Percentiles rank a stretch among this genome's conserved stretches.
Evolutionary conservation across 2,113 vertebrate genomes (phyloP).

Genomic region (Chloroceryle aenea): DNA sequence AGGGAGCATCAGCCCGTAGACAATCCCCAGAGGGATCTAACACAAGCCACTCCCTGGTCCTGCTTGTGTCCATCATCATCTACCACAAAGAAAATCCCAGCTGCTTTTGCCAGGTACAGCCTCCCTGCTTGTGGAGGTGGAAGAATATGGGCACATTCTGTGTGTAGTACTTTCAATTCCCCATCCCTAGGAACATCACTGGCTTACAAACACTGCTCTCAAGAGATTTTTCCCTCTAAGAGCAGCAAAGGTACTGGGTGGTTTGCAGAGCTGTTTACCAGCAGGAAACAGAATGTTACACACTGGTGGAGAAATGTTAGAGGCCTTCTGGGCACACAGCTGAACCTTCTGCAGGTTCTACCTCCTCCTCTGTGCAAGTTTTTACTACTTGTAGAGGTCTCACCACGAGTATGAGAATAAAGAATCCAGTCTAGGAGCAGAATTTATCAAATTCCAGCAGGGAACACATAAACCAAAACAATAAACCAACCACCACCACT

Average conservation of each 20-base stretch:
- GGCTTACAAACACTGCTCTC: background rate
- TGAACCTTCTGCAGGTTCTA: background rate
- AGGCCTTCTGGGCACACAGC: background rate
- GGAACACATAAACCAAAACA: background rate
- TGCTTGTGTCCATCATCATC: background rate
- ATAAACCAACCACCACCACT: background rate
- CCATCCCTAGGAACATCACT: background rate
- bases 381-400: background rate
- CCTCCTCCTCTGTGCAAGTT: background rate
- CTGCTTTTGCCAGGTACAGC: background rate
- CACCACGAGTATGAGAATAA: background rate
- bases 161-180: background rate
- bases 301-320: background rate
- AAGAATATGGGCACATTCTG: background rate
- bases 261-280: background rate
- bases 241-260: background rate
- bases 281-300: background rate
- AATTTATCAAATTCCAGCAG: background rate
- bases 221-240: background rate
- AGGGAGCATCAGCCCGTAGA: fast-evolving
- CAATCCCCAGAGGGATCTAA: background rate
- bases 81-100: background rate
- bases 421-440: background rate
- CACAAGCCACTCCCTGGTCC: background rate
- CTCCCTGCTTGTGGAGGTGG: background rate